Conservation (phyloP, 2,797 vertebrate genomes). For the Scolopax rusticola region DNA sequence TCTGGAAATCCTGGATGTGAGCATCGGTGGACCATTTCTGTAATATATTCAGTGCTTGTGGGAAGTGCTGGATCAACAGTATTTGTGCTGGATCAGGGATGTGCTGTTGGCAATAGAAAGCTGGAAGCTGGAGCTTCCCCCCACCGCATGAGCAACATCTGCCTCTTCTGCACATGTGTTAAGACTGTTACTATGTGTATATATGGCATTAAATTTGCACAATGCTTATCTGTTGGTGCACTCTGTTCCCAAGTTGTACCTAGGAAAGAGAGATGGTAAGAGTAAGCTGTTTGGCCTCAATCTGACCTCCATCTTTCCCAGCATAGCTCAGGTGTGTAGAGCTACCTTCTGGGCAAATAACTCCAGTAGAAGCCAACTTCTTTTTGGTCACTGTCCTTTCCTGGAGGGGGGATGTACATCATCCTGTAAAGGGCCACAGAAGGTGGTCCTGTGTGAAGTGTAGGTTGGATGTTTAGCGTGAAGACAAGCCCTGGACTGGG, state of each 20-base stretch:
- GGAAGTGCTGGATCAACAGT: not conserved
- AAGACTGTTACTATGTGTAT: not conserved
- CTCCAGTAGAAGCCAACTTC: not conserved
- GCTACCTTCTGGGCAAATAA: not conserved
- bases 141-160: not conserved
- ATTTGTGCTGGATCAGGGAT: not conserved
- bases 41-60: fast-evolving
- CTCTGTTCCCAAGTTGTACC: not conserved
- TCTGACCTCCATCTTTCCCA: not conserved
- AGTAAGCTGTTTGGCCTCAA: not conserved
- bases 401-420: not conserved
- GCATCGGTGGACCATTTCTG: not conserved
- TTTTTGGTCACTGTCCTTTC: not conserved
- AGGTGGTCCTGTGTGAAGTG: not conserved
- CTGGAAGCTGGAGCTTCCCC: not conserved
- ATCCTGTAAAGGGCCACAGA: not conserved
- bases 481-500: not conserved
- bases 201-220: no score
- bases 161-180: fast-evolving
- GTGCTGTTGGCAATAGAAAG: not conserved
- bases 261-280: not conserved
- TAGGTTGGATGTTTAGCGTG: not conserved
- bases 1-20: not conserved
- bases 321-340: not conserved
- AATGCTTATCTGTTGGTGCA: fast-evolving